Base-by-base conservation (phyloP, 2,113 vertebrate genomes). In the Platycercus adscitus region DNA sequence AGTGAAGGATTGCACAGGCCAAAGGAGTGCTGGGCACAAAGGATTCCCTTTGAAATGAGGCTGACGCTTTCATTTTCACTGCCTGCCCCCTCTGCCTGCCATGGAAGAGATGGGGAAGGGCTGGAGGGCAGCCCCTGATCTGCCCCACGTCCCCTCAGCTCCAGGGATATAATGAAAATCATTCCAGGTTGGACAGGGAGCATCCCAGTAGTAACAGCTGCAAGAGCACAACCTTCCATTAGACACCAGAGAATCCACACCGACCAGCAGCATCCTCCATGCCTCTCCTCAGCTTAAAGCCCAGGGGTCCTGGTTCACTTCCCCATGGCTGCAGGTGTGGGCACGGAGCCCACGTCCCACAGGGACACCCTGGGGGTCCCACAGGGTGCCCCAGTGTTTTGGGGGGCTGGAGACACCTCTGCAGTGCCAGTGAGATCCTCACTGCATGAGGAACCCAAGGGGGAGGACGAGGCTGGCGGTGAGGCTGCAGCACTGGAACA, bases 281-380 rank as follows among this genome's bases (percentile, higher is more conserved):
- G 35, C 17, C 33, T 66, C 35, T 46, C 49, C 58, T 68, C 53
- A 31, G 13, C 24, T 37, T 26, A 52, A 43, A 81, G 44, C 33
- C 58, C 31, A 4, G 25, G 26, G 46, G 6, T 52, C 41, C 18
- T 10, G 5, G 6, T 41, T 84, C 25, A 2, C 17, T 26, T 25
- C 1, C 29, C 35, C 0, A 0, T 8, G 43, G 53, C n/a, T 2
- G 2, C 43, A 21, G 41, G 20, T 3, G 7, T 44, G 49, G 29
- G 7, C 35, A 63, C 0, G 15, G 47, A 43, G 9, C 24, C 20
- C 44, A 13, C 35, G 33, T n/a, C 10, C 4, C 29, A 31, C 72
- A 50, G 11, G 5, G 49, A 23, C 18, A 39, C 16, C 0, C 2
- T 37, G 3, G 28, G 73, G 26, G 29, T 61, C n/a, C 52, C 7